Evolutionary conservation across 2,888 invertebrate species (phyloP).

Genomic region (Lasius fuliginosus): DNA sequence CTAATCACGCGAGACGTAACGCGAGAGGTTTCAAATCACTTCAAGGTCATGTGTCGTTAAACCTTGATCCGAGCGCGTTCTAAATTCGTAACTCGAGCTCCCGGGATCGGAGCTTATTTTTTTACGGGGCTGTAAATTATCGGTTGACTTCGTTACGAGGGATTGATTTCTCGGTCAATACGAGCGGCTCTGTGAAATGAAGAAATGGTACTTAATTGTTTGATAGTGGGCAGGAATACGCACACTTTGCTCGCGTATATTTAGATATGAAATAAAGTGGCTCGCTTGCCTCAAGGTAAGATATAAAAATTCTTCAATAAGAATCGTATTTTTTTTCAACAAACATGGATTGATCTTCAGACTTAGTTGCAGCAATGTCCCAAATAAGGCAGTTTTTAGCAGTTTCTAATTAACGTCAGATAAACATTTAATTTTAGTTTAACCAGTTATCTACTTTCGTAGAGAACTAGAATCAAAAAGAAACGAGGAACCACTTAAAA

Average conservation of each 20-base stretch:
- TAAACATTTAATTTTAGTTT: constrained; percentile 9
- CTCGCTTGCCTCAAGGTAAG: not conserved
- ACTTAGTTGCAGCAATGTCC: constrained; percentile 3
- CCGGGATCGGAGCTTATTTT: constrained; percentile 20
- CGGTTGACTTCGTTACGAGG: constrained; percentile 40
- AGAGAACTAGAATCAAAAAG: not conserved
- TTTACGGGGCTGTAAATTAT: constrained; percentile 30
- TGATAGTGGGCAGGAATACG: not conserved
- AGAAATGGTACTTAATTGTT: constrained; percentile 67
- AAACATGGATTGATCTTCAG: not conserved
- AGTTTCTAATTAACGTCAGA: constrained; percentile 1
- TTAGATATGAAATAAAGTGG: not conserved
- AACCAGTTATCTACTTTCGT: not conserved
- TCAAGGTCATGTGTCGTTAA: constrained; percentile 16
- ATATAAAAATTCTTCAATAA: not conserved
- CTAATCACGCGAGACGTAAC: constrained; percentile 23
- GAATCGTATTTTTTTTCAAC: not conserved
- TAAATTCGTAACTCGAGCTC: constrained; percentile 12
- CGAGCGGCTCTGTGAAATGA: constrained; percentile 26
- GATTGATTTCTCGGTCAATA: constrained; percentile 55
- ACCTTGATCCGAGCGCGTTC: not conserved
- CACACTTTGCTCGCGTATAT: constrained; percentile 7
- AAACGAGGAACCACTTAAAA: constrained; percentile 1
- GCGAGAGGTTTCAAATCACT: constrained; percentile 1
- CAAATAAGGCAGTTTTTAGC: not conserved